A percentile compares a stretch with the other conserved stretches of the same genome.
These are phyloP conservation scores for Halcyon leucocephala DNA, from an alignment of 2,797 vertebrate genomes.

Conservation along the genomic window DNA sequence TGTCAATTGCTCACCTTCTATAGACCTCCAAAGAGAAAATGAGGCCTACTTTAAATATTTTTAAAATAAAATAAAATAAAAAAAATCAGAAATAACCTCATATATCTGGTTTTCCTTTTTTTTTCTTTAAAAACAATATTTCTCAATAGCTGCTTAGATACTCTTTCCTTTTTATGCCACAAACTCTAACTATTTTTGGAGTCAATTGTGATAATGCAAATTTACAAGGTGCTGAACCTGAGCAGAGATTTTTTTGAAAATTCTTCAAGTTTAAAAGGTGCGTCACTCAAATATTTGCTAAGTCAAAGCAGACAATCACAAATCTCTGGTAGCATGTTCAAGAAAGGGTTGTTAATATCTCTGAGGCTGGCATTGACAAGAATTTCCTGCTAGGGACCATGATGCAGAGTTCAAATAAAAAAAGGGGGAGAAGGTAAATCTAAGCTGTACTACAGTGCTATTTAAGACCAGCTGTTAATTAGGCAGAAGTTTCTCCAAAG, in stretches of 20 bases:
- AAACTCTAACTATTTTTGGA: neutral
- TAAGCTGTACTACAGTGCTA: neutral
- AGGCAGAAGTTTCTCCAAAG: neutral
- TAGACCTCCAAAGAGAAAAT: neutral
- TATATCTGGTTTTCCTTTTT: neutral
- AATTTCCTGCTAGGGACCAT: neutral
- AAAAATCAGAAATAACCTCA: neutral
- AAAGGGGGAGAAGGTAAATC: neutral
- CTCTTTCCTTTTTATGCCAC: neutral
- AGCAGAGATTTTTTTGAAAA: neutral
- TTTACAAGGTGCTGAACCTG: neutral
- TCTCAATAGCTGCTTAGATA: neutral
- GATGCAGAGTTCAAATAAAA: neutral
- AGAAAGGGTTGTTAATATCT: neutral
- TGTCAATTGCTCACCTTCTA: neutral
- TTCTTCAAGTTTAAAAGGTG: neutral
- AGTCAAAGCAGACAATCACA: neutral
- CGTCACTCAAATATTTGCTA: neutral
- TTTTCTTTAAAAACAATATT: neutral
- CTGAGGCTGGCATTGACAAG: neutral
- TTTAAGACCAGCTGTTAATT: slow-evolving; percentile 10
- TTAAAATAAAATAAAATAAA: too few relatives aligned
- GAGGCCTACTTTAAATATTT: neutral
- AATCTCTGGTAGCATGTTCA: neutral
- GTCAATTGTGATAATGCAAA: neutral